A percentile compares a stretch with the other conserved stretches of the same genome.
Conservation (phyloP, 2,888 invertebrate genomes). For the Drosophila pseudotakahashii region DNA sequence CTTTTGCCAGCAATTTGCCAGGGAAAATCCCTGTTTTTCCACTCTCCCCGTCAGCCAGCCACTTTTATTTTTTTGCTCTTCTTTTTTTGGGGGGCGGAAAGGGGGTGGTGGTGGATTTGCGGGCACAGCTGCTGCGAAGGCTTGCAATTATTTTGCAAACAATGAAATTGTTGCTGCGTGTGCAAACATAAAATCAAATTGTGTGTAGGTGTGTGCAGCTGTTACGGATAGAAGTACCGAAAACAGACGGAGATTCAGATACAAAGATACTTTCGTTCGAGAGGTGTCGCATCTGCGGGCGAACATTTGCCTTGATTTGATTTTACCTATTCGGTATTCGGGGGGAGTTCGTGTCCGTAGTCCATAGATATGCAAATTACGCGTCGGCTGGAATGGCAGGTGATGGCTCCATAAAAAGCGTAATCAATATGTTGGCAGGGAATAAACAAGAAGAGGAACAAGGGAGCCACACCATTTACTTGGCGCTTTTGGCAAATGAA, state of each 20-base stretch:
- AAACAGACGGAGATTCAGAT: slow-evolving; percentile 37
- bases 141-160: slow-evolving; percentile 83
- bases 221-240: slow-evolving; percentile 20
- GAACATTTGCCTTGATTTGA: slow-evolving; percentile 74
- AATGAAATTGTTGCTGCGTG: slow-evolving; percentile 82
- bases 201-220: slow-evolving; percentile 50
- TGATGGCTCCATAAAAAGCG: slow-evolving; percentile 66
- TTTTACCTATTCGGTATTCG: slow-evolving; percentile 62
- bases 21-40: slow-evolving; percentile 20
- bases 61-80: slow-evolving; percentile 5
- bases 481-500: slow-evolving; percentile 20
- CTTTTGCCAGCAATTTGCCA: slow-evolving; percentile 63
- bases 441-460: no score
- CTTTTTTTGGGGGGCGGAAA: slow-evolving; percentile 2
- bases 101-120: slow-evolving; percentile 29
- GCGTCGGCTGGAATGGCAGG: slow-evolving; percentile 55
- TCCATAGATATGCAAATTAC: slow-evolving; percentile 68
- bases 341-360: slow-evolving; percentile 11
- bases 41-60: slow-evolving; percentile 15
- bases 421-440: slow-evolving; percentile 52
- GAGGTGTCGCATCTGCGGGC: slow-evolving; percentile 64
- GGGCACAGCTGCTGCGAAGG: slow-evolving; percentile 79
- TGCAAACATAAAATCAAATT: slow-evolving; percentile 79
- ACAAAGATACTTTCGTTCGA: slow-evolving; percentile 37
- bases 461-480: slow-evolving; percentile 3